A percentile compares a stretch with the other conserved stretches of the same genome.
phyloP scores from a whole-genome alignment of 2,113 vertebrate species.

The Aramus guarauna region DNA sequence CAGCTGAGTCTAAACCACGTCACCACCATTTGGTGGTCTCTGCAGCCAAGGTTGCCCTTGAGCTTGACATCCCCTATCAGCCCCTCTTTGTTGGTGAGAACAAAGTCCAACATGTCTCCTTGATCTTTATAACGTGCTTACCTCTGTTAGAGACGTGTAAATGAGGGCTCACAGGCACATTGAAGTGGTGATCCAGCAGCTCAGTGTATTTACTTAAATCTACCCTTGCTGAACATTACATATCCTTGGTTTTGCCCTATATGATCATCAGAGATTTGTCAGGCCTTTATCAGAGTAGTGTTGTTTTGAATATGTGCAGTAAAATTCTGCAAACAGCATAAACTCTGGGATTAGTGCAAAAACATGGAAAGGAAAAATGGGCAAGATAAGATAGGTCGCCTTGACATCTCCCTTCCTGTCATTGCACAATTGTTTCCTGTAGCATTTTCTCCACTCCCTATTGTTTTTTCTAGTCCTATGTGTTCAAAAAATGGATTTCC shows the following conservation, averaged over 20 bases:
- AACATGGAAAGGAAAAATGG: background rate
- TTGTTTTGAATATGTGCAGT: background rate
- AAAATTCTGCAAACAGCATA: background rate
- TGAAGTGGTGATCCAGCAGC: background rate
- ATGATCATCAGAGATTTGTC: background rate
- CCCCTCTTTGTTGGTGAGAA: no score
- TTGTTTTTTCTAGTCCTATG: background rate
- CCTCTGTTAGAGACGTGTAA: background rate
- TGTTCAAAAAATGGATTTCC: background rate
- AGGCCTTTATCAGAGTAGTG: background rate
- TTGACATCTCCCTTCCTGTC: background rate
- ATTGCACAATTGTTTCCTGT: background rate
- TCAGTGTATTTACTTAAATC: background rate
- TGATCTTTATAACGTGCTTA: background rate
- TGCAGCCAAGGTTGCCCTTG: no score
- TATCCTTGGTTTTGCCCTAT: background rate
- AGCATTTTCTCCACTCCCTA: background rate
- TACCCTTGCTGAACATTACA: background rate
- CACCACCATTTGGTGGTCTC: no score
- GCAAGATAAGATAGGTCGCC: background rate
- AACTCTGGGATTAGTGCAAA: background rate
- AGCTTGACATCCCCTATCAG: no score
- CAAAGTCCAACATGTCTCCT: no score
- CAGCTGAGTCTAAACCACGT: no score
- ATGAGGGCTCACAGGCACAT: accelerated